A percentile compares a stretch with the other conserved stretches of the same genome.
Evolutionary conservation across 2,797 vertebrate species (phyloP).

Genomic region (Platalea minor): DNA sequence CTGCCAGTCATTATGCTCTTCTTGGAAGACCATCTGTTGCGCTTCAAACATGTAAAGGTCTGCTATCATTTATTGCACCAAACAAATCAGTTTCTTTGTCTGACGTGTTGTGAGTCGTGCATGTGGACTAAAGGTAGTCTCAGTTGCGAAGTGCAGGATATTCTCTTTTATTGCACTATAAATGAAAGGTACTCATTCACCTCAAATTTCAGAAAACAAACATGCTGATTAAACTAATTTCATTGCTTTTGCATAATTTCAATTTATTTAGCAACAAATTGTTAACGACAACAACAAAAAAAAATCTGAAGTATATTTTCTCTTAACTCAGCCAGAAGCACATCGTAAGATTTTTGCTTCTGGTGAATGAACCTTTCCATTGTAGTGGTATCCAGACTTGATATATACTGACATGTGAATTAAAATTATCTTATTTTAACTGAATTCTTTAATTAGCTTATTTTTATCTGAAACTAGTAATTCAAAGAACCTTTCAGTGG

Average conservation of each 20-base stretch:
- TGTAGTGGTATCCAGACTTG: neutral
- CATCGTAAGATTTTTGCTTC: neutral
- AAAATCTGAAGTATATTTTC: neutral
- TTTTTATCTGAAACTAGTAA: neutral
- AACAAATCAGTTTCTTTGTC: constrained; percentile 38
- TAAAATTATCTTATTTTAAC: neutral
- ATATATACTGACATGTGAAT: neutral
- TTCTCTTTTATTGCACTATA: neutral
- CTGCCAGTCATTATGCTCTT: constrained; percentile 65
- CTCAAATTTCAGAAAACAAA: neutral
- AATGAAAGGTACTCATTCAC: neutral
- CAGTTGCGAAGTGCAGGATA: neutral
- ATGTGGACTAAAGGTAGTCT: neutral
- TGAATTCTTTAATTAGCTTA: neutral
- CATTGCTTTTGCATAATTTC: neutral
- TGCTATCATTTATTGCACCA: constrained; percentile 38
- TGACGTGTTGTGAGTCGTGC: neutral
- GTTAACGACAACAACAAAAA: neutral
- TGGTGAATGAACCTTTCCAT: neutral
- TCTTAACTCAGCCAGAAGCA: neutral
- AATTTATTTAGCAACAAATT: neutral
- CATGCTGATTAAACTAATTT: neutral
- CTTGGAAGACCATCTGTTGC: constrained; percentile 65
- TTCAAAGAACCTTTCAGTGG: neutral
- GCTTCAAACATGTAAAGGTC: constrained; percentile 51